phyloP scores from a whole-genome alignment of 35 echinoderm and acorn worm species.

The Amphiura filiformis region DNA sequence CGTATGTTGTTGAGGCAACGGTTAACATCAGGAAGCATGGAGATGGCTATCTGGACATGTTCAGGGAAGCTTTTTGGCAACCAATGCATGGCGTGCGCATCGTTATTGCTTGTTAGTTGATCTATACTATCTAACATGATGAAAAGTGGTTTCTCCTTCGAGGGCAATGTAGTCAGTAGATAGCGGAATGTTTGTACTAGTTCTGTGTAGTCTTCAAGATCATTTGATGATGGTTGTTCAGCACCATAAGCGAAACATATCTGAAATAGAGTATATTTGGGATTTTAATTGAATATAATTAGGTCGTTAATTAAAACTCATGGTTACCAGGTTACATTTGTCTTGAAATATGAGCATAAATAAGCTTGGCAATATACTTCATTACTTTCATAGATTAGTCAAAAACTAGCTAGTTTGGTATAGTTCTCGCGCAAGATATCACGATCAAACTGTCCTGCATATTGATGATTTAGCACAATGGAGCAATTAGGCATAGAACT shows the following conservation, averaged over 20 bases:
- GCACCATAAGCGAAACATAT: conserved; percentile 70
- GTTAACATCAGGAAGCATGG: conserved; percentile 7
- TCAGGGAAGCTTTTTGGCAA: neutral
- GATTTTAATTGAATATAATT: too few relatives aligned
- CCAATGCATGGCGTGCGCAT: conserved; percentile 64
- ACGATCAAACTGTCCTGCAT: too few relatives aligned
- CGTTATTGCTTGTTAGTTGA: conserved; percentile 60
- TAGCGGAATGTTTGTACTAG: conserved; percentile 46
- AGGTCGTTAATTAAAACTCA: too few relatives aligned
- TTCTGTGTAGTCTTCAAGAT: conserved; percentile 61
- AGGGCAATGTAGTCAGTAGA: conserved; percentile 34
- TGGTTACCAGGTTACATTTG: too few relatives aligned
- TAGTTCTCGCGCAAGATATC: too few relatives aligned
- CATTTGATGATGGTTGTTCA: conserved; percentile 35
- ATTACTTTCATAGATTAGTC: too few relatives aligned
- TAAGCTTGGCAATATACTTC: too few relatives aligned
- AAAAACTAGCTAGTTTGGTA: too few relatives aligned
- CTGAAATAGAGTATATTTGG: conserved; percentile 20
- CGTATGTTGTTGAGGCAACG: conserved; percentile 37
- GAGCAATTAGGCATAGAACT: too few relatives aligned
- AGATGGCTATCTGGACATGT: neutral
- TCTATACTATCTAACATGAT: conserved; percentile 85
- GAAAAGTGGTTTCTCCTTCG: conserved; percentile 57
- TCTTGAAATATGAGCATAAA: too few relatives aligned
- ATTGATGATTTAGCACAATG: too few relatives aligned